A percentile compares a stretch with the other conserved stretches of the same genome.
Evolutionary conservation across 2,797 vertebrate genomes (phyloP).

Genomic region (Phataginus tetradactyla): DNA sequence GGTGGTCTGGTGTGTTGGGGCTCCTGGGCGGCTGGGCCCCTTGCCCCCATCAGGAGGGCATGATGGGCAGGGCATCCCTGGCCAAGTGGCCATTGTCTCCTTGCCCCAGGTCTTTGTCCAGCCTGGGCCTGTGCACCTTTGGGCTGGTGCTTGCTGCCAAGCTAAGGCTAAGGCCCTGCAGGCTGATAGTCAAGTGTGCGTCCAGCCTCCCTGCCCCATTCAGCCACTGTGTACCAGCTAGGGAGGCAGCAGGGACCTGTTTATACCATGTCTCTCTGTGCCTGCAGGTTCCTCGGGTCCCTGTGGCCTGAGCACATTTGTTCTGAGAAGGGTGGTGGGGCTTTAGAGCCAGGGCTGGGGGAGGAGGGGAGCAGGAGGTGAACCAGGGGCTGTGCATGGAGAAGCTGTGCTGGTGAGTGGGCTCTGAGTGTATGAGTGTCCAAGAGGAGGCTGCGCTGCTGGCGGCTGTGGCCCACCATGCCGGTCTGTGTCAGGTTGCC

Average conservation of each 20-base stretch:
- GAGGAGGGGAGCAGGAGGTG: neutral
- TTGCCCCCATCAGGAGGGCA: neutral
- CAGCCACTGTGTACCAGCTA: neutral
- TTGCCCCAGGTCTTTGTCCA: neutral
- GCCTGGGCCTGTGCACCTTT: neutral
- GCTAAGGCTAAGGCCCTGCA: neutral
- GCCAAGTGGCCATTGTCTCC: neutral
- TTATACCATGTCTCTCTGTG: no score
- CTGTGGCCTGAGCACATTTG: neutral
- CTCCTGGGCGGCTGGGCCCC: neutral
- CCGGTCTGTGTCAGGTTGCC: neutral
- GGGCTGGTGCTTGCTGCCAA: neutral
- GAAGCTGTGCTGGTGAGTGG: neutral
- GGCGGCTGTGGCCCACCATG: neutral
- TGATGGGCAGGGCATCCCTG: neutral
- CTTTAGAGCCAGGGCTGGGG: neutral
- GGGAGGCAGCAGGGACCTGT: neutral
- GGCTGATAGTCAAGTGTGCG: neutral
- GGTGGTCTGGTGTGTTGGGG: neutral
- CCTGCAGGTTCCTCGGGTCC: neutral
- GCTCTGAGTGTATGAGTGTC: neutral
- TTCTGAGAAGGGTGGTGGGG: neutral
- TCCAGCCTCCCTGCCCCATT: neutral
- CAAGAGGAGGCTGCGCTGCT: fast-evolving
- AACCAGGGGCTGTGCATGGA: fast-evolving